Base-by-base conservation (phyloP, 2,797 vertebrate genomes). In the Gymnopithys bicolor region DNA sequence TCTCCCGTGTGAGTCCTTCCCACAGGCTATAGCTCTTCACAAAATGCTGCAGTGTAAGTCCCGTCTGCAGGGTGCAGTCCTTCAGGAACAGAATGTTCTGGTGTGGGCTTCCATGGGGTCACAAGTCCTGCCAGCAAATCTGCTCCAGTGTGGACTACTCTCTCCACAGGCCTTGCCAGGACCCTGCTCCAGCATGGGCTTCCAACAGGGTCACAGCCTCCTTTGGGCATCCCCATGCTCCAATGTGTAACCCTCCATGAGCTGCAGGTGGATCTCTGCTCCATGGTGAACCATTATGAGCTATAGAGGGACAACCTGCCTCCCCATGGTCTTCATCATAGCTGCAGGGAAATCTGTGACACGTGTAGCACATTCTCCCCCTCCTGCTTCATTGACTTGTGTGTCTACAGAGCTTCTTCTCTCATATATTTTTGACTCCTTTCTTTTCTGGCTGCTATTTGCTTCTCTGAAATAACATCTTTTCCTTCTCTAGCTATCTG, bases 1-100 rank as follows among this genome's bases (percentile, higher is more conserved):
- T 55, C 32, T n/a, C 19, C 1, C 3, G 1, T 24, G 11, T 48
- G 13, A 55, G 6, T 43, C 7, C 13, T 75, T 49, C 55, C 48
- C 27, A 56, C 19, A 69, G 23, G 32, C 27, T 55, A 17, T 32
- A 69, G 48, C 41, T 66, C 25, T 32, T 48, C 49, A 49, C 8
- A 55, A 82, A 75, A 37, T 76, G 5, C 32, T 62, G 32, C 16
- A 62, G 4, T 12, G 7, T 19, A 18, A 8, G 18, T 23, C 62
- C 35, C 19, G 43, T 62, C 55, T 13, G 23, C 1, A 0, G 49
- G 10, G 11, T 82, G 41, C 10, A 62, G 19, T 23, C 46, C 32
- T 51, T 63, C 49, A 51, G 56, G 35, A 63, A 45, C 70, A 0
- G 0, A 2, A 19, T 37, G 15, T 19, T 43, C 35, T 39, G 10